These are phyloP conservation scores for Saccostrea cuccullata DNA, from an alignment of 1,140 invertebrate species.

Conservation along the genomic window DNA sequence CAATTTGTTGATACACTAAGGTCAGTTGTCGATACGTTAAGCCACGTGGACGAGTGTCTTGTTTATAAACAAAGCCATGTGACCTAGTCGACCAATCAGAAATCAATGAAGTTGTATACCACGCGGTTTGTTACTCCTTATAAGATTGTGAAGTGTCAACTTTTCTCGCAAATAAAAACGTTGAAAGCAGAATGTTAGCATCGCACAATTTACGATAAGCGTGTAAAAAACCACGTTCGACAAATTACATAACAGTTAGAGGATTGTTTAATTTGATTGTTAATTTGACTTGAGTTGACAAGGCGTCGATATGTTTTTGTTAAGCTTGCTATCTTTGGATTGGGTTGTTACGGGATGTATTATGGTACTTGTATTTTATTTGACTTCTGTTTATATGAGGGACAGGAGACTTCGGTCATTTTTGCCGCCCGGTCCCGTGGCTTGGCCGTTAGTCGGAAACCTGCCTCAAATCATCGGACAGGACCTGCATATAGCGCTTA, in stretches of 20 bases:
- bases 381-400: constrained; percentile 41
- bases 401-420: neutral
- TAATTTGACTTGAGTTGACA: neutral
- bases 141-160: constrained; percentile 18
- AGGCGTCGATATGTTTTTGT: neutral
- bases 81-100: constrained; percentile 28
- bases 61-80: constrained; percentile 47
- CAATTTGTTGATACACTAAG: neutral
- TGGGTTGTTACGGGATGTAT: constrained; percentile 43
- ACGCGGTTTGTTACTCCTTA: constrained; percentile 37
- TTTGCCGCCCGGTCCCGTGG: constrained; percentile 54
- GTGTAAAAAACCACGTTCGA: neutral
- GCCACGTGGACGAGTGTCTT: constrained; percentile 19
- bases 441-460: constrained; percentile 58
- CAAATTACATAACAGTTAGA: neutral
- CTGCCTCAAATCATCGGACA: constrained; percentile 56
- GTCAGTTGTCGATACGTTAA: neutral
- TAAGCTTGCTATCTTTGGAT: constrained; percentile 33
- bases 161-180: constrained; percentile 16
- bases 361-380: constrained; percentile 27
- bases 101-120: neutral
- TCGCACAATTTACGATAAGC: neutral
- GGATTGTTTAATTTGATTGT: constrained; percentile 1
- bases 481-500: constrained; percentile 57
- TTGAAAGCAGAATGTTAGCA: constrained; percentile 27